Evolutionary conservation across 23 tunicate genomes (phyloP).

Genomic region (Styela plicata): DNA sequence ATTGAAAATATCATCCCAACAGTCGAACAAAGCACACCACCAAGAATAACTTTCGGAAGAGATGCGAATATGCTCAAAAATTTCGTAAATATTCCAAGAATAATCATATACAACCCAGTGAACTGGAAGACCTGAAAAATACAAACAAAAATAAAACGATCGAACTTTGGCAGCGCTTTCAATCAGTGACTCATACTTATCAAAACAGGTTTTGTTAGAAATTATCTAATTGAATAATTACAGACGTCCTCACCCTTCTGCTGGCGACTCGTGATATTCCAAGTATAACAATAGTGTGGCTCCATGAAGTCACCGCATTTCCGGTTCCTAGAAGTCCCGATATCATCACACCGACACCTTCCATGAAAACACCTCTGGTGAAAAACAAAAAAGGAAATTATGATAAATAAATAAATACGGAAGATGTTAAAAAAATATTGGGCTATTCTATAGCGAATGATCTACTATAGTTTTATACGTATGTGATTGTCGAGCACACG

Average conservation of each 20-base stretch:
- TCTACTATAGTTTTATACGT: too few species aligned
- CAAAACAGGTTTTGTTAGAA: too few species aligned
- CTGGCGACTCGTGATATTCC: background rate
- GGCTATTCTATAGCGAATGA: too few species aligned
- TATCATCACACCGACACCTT: background rate
- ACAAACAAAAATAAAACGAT: background rate
- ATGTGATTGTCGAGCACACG: too few species aligned
- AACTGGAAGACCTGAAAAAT: conserved; percentile 1
- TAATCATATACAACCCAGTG: background rate
- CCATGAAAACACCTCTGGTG: conserved; percentile 1
- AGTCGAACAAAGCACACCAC: background rate
- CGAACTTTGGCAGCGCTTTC: background rate
- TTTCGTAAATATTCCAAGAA: background rate
- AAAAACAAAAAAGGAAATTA: background rate
- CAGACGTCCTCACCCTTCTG: background rate
- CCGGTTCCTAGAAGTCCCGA: conserved; percentile 1
- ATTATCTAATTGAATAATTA: too few species aligned
- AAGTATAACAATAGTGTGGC: background rate
- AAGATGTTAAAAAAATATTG: too few species aligned
- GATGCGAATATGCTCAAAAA: background rate
- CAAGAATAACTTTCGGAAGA: background rate
- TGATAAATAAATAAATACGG: too few species aligned
- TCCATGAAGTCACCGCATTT: conserved; percentile 5
- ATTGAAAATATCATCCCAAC: conserved; percentile 1
- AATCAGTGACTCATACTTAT: too few species aligned